phyloP scores from a whole-genome alignment of 2,113 vertebrate species.

The Tichodroma muraria region DNA sequence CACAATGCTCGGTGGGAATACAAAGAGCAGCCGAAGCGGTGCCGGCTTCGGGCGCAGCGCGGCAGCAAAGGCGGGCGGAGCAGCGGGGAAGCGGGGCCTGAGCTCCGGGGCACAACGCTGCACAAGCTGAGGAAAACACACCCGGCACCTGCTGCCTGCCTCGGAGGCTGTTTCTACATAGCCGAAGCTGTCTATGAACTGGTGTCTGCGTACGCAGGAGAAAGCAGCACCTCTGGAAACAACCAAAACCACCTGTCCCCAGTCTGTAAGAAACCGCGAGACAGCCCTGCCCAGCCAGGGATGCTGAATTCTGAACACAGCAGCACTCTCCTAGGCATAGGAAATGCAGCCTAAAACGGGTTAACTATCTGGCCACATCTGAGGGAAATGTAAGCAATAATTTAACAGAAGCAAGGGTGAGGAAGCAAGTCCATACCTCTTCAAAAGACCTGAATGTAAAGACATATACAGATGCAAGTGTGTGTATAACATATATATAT shows the following conservation, averaged over 20 bases:
- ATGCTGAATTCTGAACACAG: neutral
- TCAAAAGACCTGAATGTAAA: neutral
- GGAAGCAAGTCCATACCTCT: neutral
- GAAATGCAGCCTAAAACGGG: neutral
- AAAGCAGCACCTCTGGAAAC: neutral
- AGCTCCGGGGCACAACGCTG: no score
- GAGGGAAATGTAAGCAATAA: neutral
- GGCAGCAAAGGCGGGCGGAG: no score
- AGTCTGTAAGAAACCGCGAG: rapidly evolving
- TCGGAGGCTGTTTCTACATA: neutral
- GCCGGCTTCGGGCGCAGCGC: neutral
- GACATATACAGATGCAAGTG: neutral
- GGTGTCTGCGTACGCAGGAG: rapidly evolving
- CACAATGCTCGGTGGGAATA: neutral
- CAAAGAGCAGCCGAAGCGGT: neutral
- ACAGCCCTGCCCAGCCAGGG: neutral
- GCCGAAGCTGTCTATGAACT: no score
- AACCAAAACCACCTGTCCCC: rapidly evolving
- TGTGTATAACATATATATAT: neutral
- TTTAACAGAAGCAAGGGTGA: neutral
- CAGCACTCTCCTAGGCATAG: neutral
- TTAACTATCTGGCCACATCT: neutral
- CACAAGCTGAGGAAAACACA: no score
- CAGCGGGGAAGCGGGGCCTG: no score
- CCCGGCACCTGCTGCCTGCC: neutral